Evolutionary conservation across 2,888 invertebrate genomes (phyloP).

Genomic region (Ctenicera cuprea): DNA sequence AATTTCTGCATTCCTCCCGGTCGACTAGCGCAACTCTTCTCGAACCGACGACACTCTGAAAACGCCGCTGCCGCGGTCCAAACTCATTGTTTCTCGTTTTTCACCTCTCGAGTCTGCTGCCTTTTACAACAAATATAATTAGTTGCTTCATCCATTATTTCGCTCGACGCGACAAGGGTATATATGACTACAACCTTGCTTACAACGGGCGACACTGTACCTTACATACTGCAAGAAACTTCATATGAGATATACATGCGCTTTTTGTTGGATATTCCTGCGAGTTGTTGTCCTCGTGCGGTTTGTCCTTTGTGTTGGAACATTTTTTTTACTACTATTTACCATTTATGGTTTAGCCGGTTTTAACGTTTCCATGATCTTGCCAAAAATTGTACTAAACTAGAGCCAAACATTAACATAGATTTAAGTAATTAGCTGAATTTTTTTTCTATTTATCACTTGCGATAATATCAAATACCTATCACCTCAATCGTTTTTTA

Average conservation of each 20-base stretch:
- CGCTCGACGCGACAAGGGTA: constrained; percentile 55
- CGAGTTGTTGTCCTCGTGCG: constrained; percentile 37
- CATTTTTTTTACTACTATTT: constrained; percentile 11
- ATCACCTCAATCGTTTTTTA: too few relatives aligned
- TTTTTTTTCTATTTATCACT: too few relatives aligned
- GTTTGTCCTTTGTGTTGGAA: constrained; percentile 24
- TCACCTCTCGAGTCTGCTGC: constrained; percentile 60
- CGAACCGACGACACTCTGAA: constrained; percentile 57
- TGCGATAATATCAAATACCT: too few relatives aligned
- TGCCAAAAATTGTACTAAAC: too few relatives aligned
- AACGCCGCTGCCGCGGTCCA: constrained; percentile 57
- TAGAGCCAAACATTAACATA: too few relatives aligned
- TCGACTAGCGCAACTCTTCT: constrained; percentile 57
- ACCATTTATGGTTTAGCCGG: constrained; percentile 6
- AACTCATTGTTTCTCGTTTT: constrained; percentile 63
- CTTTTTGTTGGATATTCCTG: constrained; percentile 40
- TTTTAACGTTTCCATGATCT: background rate
- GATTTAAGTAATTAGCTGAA: too few relatives aligned
- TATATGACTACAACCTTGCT: constrained; percentile 54
- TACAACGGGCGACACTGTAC: constrained; percentile 48
- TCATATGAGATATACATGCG: constrained; percentile 44
- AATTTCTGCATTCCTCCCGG: constrained; percentile 69
- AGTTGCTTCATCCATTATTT: constrained; percentile 69
- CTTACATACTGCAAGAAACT: constrained; percentile 52
- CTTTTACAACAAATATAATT: constrained; percentile 69